Base-by-base conservation (phyloP, 2,888 invertebrate species). In the Idaea straminata region DNA sequence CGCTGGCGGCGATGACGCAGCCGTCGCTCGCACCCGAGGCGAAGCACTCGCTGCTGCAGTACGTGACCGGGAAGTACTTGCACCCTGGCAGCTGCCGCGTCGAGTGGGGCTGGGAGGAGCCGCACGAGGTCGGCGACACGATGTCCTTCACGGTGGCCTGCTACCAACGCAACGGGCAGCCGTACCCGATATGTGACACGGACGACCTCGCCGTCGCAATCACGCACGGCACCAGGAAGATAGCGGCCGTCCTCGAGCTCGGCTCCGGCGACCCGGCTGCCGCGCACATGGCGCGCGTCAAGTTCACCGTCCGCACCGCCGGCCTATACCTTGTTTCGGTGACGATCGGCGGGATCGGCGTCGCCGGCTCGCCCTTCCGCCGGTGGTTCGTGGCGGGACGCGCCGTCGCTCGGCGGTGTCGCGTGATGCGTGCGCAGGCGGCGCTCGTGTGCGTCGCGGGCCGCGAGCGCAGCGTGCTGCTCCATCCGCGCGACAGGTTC, bases 151-250 rank as follows among this genome's bases (percentile, higher is more conserved):
- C 96, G 66, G 96, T 98, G 75, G 94, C 96, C 93, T 98, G 98
- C 93, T 98, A 95, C 93, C 98, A 98, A 91, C 95, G 98, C 72
- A 98, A 98, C 88, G 98, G 98, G 35, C 97, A 97, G 85, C 97
- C 98, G 73, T 98, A 98, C 94, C 98, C 98, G 74, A 96, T 98
- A 84, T 98, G 98, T 91, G 97, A 98, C 93, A 97, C 97, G 70
- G 98, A 98, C 91, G 96, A 97, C 85, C 95, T 98, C 74, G 94
- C 96, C 77, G 96, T 98, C 74, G 96, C 97, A 91, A 97, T 98
- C 78, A 96, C 96, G 65, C 97, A 97, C 82, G 97, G 97, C 71
- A 95, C 96, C 61, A 95, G 96, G 78, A 96, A 96, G 93, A 95
- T 97, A 74, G 96, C 97, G 13, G 96, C 97, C 61, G 95, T 98